Base-by-base conservation (phyloP, 2,888 invertebrate species). In the Pristionchus japonicus region DNA sequence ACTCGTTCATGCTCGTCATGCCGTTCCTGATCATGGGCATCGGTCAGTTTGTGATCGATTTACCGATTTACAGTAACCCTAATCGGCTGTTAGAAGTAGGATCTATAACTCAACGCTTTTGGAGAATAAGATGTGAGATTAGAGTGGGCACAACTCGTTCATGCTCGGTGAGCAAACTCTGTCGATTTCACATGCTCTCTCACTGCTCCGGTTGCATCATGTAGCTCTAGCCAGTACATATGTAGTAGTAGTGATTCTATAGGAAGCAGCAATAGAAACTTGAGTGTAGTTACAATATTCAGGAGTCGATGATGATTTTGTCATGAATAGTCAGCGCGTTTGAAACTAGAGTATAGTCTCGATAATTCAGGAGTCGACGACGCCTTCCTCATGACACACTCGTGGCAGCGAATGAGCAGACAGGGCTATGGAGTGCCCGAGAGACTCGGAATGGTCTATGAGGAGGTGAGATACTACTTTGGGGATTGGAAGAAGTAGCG, bases 1-100 rank as follows among this genome's bases (percentile, higher is more conserved):
- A 94, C 89, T 93, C 93, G 7, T 93, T 94, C 88, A 92, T 93
- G 91, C 91, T 94, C 23, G 93, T 94, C 52, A 93, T 93, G 92
- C 94, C 94, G 6, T 93, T 93, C 85, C 90, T 94, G 17, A 92
- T 94, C 31, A 92, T 94, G 91, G 94, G 94, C 74, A 94, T 94
- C 74, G 94, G 93, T 93, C 61, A 70, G 89, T 89, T 20, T 37
- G 11, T 37, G 3, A 83, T 52, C 27, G n/a, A 27, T 23, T 40
- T 34, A 57, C 57, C 34, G n/a, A 13, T n/a, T 37, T 37, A 31
- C 6, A 31, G 11, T 67, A 49, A 17, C 1, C 17, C 2, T 49
- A 17, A 17, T 49, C 17, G 17, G 49, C 13, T 49, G 13, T 47
- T 47, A 13, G 49, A 49, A 49, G 6, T 47, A 9, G 47, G 13